Base-by-base conservation (phyloP, 2,113 vertebrate species). In the Boleophthalmus pectinirostris region DNA sequence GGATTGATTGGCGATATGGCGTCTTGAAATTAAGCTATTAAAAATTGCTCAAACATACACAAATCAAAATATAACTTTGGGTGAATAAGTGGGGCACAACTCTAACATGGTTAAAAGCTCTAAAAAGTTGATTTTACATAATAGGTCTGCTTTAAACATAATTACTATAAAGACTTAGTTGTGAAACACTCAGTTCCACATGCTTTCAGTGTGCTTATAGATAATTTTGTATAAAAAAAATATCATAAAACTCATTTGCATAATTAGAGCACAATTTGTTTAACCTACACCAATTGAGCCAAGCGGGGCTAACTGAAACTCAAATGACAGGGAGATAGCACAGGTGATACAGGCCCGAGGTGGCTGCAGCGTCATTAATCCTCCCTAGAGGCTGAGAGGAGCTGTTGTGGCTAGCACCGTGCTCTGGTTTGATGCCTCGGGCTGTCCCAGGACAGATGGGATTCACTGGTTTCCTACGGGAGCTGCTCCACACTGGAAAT, bases 401-500 rank as follows among this genome's bases (percentile, higher is more conserved):
- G 68, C 82, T 77, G 80, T 6, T 80, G 72, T 61, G 66, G 70
- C 77, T 78, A 69, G 57, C 79, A 70, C 79, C 65, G 83, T 67
- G 76, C 80, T 79, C 73, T 80, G 69, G 79, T 83, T 72, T 85
- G 16, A 79, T 33, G 64, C 83, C 77, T 82, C 58, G 53, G 78
- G 72, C 46, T 24, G 13, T 70, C 69, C 68, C 29, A 3, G 67
- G 79, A 74, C 78, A 86, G 78, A 85, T 76, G 73, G 79, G 66
- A 77, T 69, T 81, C 66, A 73, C 10, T 78, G 79, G 68, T 76
- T 86, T 86, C 73, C 78, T 77, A 69, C 61, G 35, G 80, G 81
- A 87, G 75, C 68, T 57, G 29, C 20, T 77, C 71, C 46, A 33
- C 66, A 73, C 57, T 77, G 73, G 83, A 84, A 90, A 89, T 72